Evolutionary conservation across 2,888 invertebrate genomes (phyloP), one percentile per base, ranked within the genome.

Genomic region (Limnephilus auricula): DNA sequence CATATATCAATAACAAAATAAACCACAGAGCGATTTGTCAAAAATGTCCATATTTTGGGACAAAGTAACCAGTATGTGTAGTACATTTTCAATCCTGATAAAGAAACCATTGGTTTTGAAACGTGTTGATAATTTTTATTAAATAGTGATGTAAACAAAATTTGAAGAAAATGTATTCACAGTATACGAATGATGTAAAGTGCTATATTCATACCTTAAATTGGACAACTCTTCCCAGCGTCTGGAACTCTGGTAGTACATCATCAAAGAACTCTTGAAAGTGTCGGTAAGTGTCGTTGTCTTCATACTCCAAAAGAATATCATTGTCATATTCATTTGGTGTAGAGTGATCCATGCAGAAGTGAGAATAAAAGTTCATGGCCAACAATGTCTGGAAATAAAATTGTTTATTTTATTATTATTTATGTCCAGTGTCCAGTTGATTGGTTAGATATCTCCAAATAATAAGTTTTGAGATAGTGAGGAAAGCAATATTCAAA

Each of bases 241-340:
- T 97, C 94, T 98, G 97, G 94, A 99, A 96, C 95, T 99, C 99
- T 2, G 97, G 97, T 78, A 98, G 94, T 18, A 98, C 98, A 95
- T 99, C 99, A 93, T 96, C 96, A 94, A 98, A 99, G 94, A 99
- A 99, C 25, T 98, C 98, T 93, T 97, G 96, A 94, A 98, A 99
- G 94, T 98, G 97, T 88, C 96, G 96, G 92, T 98, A 97, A 12
- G 97, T 97, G 93, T 99, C 99, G 45, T 95, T 96, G 90, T 97
- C 98, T 93, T 98, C 98, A 95, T 97, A 98, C 95, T 99, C 99
- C 80, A 99, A 95, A 93, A 96, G 96, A 10, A 97, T 96, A 94
- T 99, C 99, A 91, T 97, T 97, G 90, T 98, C 98, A 94, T 98
- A 97, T 94, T 99, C 99, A 94, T 97, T 98, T 34, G 96, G 95